Evolutionary conservation across 2,888 invertebrate genomes (phyloP), one percentile per base, ranked within the genome.

Genomic region (Drosophila demipolita): DNA sequence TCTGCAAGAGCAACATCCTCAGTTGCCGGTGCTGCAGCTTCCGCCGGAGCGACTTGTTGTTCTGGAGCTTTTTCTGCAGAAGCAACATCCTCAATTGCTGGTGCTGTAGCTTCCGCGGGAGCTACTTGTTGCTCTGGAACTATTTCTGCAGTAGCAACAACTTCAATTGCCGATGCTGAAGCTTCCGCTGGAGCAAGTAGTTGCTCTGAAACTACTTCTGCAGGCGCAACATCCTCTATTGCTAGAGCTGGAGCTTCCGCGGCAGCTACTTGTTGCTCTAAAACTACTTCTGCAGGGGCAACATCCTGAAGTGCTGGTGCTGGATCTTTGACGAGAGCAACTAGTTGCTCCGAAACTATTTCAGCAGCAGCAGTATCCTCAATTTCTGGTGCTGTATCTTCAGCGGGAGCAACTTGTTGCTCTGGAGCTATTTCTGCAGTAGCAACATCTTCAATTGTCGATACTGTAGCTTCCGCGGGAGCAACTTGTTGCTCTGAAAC

Each of bases 381-480:
- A 5, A 2, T 20, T 48, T 29, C 29, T 17, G 20, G 2, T 29
- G 35, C 8, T 4, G 38, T 0, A 8, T 26, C 1, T 17, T 53
- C 60, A 11, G 40, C n/a, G 8, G 57, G 33, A 38, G 32, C 49
- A 38, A 33, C 23, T 53, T 65, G 26, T 17, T 15, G 45, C 3
- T 33, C 62, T 15, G 40, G 11, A 6, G 40, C 29, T 15, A 61
- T 2, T 42, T 33, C 52, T 17, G 2, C 33, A 52, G n/a, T 8
- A 50, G 49, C 62, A 36, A 36, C n/a, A 9, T 57, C 33, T n/a
- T n/a, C n/a, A n/a, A n/a, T n/a, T n/a, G n/a, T n/a, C n/a, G n/a
- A n/a, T n/a, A n/a, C n/a, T n/a, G n/a, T n/a, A n/a, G n/a, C n/a
- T n/a, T 23, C 23, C 23, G 23, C 23, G 23, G 23, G 1, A 38